Base-by-base conservation (phyloP, 2,888 invertebrate species). In the Latrodectus hesperus region DNA sequence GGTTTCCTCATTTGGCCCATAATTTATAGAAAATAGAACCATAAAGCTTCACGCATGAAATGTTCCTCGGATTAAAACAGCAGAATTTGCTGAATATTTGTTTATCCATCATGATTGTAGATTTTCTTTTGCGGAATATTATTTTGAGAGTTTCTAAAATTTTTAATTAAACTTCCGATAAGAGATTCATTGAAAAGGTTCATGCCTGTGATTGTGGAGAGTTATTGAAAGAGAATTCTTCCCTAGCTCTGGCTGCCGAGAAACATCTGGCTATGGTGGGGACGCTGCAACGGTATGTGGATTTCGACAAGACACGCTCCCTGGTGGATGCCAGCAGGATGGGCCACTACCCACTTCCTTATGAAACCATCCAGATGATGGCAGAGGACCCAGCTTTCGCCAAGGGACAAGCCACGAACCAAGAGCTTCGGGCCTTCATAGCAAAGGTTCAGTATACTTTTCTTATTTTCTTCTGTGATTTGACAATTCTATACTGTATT, bases 241-340 rank as follows among this genome's bases (percentile, higher is more conserved):
- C 52, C 60, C 17, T 11, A 85, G 88, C 88, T 9, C 16, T 88
- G 55, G 88, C 84, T 10, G 85, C 85, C 9, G 85, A 88, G 49
- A 84, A 88, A 67, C 84, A 88, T 52, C 52, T 82, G 55, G 85
- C 85, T 11, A 85, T 88, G 88, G 89, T 80, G 6, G 89, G 89
- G 10, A 89, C 89, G 0, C 49, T 88, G 12, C 88, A 88, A 49
- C 64, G 88, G 2, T 88, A 88, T 53, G 88, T 88, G 26, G 88
- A 88, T 60, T 85, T 88, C 22, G 88, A 88, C 65, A 88, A 88
- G 65, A 88, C 88, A 9, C 70, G 88, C 1, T 84, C 88, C 14
- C 72, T 88, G 10, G 75, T 88, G 88, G 88, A 88, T 55, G 70
- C 83, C 26, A 88, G 78, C 26, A 22, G 80, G 12, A 53, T 83